Base-by-base conservation (phyloP, 2,113 vertebrate genomes). In the Corythoichthys haematopterus region DNA sequence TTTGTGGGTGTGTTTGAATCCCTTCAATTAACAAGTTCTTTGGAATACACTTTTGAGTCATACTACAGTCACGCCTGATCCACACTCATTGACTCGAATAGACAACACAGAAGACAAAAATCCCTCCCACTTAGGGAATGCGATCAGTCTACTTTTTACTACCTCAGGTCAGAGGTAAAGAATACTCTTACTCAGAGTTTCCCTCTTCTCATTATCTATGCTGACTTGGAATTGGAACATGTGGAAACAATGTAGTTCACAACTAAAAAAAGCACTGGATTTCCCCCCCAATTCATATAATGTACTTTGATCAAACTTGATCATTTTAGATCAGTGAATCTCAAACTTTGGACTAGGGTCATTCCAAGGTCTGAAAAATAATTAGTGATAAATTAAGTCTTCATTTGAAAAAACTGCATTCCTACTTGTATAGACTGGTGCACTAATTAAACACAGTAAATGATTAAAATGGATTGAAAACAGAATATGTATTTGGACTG, bases 91-190 rank as follows among this genome's bases (percentile, higher is more conserved):
- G 40, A 79, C 16, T 28, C 2, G 11, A 7, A 56, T 14, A 0
- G 14, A 57, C 40, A 6, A 43, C 33, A 45, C 7, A 63, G 61
- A 16, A 8, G 6, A 20, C 11, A 14, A 8, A 8, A 14, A 4
- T 40, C 40, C 4, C 64, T 61, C 65, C 65, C 37, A 6, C 13
- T 64, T 2, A 14, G 4, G 77, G 73, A 85, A 84, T 83, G 80
- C 76, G 20, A 65, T 53, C 70, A 1, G n/a, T 61, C 37, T 3
- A n/a, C 58, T 75, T 65, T 57, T 45, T 62, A 68, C 70, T 64
- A 64, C 20, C 4, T 14, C 1, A 37, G 20, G 52, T 28, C 40
- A 20, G 28, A 61, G 1, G 6, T 40, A 2, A 58, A 8, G 9
- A 57, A 45, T 45, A 43, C 1, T n/a, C 8, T 16, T 12, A 11